Conservation (phyloP, 1,140 invertebrate genomes). For the Fopius arisanus region DNA sequence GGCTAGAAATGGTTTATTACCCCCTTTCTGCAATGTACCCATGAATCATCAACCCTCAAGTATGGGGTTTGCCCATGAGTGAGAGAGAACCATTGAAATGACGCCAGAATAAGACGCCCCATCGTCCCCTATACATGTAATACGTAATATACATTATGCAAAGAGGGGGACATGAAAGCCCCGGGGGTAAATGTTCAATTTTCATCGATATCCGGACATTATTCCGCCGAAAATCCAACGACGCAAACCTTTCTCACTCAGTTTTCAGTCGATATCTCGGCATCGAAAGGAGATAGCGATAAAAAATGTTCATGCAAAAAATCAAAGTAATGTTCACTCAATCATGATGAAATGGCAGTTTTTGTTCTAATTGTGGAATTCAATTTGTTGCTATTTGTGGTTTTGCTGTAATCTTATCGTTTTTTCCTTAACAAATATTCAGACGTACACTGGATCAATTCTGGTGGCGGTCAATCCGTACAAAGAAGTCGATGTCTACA, state of each 20-base stretch:
- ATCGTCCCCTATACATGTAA: neutral
- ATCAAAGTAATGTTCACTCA: no score
- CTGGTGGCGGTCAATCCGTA: conserved; percentile 96
- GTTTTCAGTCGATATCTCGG: no score
- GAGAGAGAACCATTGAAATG: conserved; percentile 26
- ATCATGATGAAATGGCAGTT: no score
- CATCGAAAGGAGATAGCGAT: no score
- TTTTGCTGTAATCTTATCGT: no score
- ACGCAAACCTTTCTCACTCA: no score
- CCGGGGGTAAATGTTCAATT: conserved; percentile 16
- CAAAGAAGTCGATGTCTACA: conserved; percentile 91
- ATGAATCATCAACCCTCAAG: conserved; percentile 49
- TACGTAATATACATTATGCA: conserved; percentile 45
- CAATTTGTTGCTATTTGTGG: no score
- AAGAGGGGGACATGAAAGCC: conserved; percentile 21
- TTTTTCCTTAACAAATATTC: conserved; percentile 68
- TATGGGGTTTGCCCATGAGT: conserved; percentile 36
- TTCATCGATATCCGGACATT: neutral
- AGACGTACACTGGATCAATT: conserved; percentile 93
- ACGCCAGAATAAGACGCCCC: conserved; percentile 43
- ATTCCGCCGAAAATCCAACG: no score
- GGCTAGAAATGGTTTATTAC: no score
- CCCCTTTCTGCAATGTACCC: conserved; percentile 27
- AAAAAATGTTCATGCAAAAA: no score
- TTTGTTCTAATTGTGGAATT: no score